These are phyloP conservation scores for Crenuchus spilurus DNA, from an alignment of 2,797 vertebrate species.

Conservation along the genomic window DNA sequence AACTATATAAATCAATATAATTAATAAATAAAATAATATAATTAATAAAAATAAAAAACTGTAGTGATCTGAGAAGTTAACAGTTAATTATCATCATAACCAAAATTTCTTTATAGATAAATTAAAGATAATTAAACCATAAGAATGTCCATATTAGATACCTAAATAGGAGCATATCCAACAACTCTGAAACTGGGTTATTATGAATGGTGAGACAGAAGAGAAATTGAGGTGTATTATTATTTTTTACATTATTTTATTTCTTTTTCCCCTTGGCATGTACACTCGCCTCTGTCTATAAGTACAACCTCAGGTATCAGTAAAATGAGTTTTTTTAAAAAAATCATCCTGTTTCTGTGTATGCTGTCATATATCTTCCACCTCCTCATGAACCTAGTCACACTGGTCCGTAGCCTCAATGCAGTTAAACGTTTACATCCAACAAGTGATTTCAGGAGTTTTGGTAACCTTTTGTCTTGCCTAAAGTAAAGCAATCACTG, in stretches of 20 bases:
- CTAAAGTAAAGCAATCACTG: background rate
- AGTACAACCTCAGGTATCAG: no score
- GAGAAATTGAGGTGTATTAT: background rate
- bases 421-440: background rate
- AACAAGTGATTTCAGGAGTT: background rate
- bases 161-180: background rate
- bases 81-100: background rate
- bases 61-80: background rate
- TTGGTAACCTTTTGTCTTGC: background rate
- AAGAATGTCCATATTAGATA: background rate
- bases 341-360: background rate
- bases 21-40: no score
- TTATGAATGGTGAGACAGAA: background rate
- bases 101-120: background rate
- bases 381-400: background rate
- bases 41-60: no score
- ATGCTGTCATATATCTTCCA: background rate
- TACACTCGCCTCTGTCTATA: background rate
- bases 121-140: background rate
- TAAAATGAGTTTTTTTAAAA: background rate
- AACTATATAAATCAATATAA: no score
- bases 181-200: background rate
- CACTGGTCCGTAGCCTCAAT: background rate
- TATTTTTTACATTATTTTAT: background rate
- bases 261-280: background rate